A percentile compares a stretch with the other conserved stretches of the same genome.
Conservation (phyloP, 2,888 invertebrate genomes). For the Hypomecis atomaria region DNA sequence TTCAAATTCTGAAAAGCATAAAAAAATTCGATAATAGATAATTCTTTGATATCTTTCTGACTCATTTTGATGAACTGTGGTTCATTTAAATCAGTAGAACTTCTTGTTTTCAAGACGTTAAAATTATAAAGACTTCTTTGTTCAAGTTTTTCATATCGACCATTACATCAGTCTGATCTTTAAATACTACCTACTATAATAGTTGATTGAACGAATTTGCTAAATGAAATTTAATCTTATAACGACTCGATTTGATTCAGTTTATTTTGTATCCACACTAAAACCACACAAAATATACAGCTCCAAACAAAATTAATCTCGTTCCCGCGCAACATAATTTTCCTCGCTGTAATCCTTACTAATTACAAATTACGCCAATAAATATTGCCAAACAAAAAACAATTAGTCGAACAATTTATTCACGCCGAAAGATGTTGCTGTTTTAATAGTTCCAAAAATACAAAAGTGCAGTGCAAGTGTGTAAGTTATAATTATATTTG, state of each 20-base stretch:
- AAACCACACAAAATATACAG: slow-evolving; percentile 1
- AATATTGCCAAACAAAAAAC: slow-evolving; percentile 25
- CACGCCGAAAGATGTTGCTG: slow-evolving; percentile 23
- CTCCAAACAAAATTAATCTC: slow-evolving; percentile 12
- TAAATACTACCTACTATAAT: no score
- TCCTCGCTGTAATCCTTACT: slow-evolving; percentile 17
- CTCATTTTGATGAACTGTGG: no score
- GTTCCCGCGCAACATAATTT: slow-evolving; percentile 7
- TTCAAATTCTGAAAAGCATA: no score
- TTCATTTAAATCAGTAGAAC: no score
- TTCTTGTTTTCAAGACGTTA: no score
- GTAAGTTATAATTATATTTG: slow-evolving; percentile 63
- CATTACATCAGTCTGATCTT: no score
- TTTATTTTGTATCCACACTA: slow-evolving; percentile 1
- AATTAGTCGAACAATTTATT: slow-evolving; percentile 29
- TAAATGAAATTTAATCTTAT: no score
- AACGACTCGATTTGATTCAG: neutral
- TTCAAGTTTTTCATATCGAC: no score
- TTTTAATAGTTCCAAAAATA: slow-evolving; percentile 37
- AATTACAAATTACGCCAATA: slow-evolving; percentile 24
- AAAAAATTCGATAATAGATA: no score
- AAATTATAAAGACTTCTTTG: no score
- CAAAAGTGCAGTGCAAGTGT: slow-evolving; percentile 46
- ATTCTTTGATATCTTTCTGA: no score
- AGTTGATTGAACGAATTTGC: no score